Evolutionary conservation across 2,113 vertebrate species (phyloP).

Genomic region (Hydropotes inermis): DNA sequence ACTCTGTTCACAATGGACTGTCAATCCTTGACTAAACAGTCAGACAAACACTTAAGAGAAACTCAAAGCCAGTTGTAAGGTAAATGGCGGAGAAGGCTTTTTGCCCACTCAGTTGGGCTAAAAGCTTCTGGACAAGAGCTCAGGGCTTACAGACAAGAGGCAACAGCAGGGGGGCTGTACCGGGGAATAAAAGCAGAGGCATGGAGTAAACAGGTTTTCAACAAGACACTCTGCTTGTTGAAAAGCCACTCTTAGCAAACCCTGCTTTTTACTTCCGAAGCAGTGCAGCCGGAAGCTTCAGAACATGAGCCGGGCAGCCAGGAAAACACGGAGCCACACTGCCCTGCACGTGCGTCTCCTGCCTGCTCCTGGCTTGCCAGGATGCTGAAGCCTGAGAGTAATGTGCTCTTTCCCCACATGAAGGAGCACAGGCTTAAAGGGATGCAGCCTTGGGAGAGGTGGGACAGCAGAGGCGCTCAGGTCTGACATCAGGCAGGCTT

Average conservation of each 20-base stretch:
- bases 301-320: not conserved
- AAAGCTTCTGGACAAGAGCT: constrained; percentile 18
- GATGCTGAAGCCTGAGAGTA: not conserved
- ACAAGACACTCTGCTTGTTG: not conserved
- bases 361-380: not conserved
- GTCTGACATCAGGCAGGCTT: not conserved
- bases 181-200: not conserved
- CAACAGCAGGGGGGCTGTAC: not conserved
- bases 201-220: not conserved
- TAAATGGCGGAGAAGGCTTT: not conserved
- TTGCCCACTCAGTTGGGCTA: not conserved
- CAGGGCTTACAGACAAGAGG: not conserved
- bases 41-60: not conserved
- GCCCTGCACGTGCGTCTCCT: rapidly evolving
- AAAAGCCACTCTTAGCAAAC: not conserved
- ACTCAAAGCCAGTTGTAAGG: not conserved
- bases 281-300: not conserved
- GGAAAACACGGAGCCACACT: not conserved
- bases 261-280: not conserved
- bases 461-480: not conserved
- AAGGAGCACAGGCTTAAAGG: not conserved
- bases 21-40: not conserved
- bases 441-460: not conserved
- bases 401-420: not conserved
- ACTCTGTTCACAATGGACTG: not conserved